Percentiles rank a stretch among this genome's conserved stretches.
phyloP scores from a whole-genome alignment of 1,140 invertebrate species.

The Procambarus virginalis region DNA sequence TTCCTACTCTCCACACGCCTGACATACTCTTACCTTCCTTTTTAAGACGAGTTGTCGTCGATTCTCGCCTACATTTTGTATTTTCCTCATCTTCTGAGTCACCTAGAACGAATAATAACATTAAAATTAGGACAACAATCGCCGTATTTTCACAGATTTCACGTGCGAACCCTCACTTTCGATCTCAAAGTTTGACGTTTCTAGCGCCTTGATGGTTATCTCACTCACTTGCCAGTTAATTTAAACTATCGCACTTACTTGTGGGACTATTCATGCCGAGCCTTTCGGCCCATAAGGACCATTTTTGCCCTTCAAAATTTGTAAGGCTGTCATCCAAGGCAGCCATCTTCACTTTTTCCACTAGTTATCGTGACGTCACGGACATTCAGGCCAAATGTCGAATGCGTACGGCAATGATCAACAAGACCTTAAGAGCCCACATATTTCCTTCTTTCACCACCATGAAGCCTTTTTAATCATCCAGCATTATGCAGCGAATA shows the following conservation, averaged over 20 bases:
- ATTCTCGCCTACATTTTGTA: slow-evolving; percentile 55
- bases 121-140: slow-evolving; percentile 60
- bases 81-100: slow-evolving; percentile 64
- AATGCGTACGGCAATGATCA: slow-evolving; percentile 59
- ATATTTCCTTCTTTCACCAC: background rate
- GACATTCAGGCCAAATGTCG: slow-evolving; percentile 60
- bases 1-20: slow-evolving; percentile 49
- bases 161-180: slow-evolving; percentile 63
- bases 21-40: slow-evolving; percentile 63
- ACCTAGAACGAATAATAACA: slow-evolving; percentile 64
- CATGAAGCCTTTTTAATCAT: background rate
- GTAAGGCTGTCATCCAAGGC: slow-evolving; percentile 68
- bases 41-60: slow-evolving; percentile 65
- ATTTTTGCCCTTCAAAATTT: slow-evolving; percentile 65
- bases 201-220: slow-evolving; percentile 7
- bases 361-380: slow-evolving; percentile 59
- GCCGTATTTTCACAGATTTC: slow-evolving; percentile 60
- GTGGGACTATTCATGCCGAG: slow-evolving; percentile 63
- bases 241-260: slow-evolving; percentile 64
- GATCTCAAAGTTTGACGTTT: slow-evolving; percentile 24
- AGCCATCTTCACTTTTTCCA: slow-evolving; percentile 69
- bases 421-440: background rate
- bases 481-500: background rate
- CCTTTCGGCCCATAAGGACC: slow-evolving; percentile 65
- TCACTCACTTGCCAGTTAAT: slow-evolving; percentile 12